Evolutionary conservation across 2,888 invertebrate genomes (phyloP), one percentile per base, ranked within the genome.

Genomic region (Dasysyrphus albostriatus): DNA sequence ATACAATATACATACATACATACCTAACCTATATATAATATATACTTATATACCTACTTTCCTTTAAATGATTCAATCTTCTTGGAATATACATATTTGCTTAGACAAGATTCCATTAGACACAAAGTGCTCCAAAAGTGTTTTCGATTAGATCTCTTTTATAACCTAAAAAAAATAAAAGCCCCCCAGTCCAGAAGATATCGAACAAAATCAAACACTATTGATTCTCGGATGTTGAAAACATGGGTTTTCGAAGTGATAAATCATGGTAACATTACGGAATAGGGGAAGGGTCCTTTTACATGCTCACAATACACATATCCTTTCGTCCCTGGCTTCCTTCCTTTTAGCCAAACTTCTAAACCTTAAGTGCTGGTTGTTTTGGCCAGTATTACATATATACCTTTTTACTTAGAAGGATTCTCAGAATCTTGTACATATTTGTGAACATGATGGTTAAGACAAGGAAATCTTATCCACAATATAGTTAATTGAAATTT

Each of bases 401-500:
- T 51, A 51, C 44, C 24, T 65, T 47, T 47, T 47, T 16, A 16
- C 47, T 47, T 19, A 34, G 34, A 37, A 24, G 61, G 12, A 56
- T 32, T 37, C 42, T 37, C 29, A 54, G n/a, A 37, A 49, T 56
- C 54, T 37, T 12, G n/a, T 77, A 77, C 29, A 39, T 61, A 54
- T 80, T 80, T 79, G 76, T 58, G 70, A 39, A 70, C 69, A 58
- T 69, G 54, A 24, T 39, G 39, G 34, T 16, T 34, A 19, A 14
- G 34, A 67, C 5, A n/a, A 42, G 39, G 29, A 74, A 58, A 39
- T 75, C 63, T 65, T 72, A 67, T 65, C 58, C 83, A 61, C 32
- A 49, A 29, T 37, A 24, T 29, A 76, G 81, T 85, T 81, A 81
- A 85, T 85, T 82, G 81, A 85, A 85, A 85, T 77, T 84, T 84